phyloP scores from a whole-genome alignment of 2,113 vertebrate species.

The Setophaga kirtlandii region DNA sequence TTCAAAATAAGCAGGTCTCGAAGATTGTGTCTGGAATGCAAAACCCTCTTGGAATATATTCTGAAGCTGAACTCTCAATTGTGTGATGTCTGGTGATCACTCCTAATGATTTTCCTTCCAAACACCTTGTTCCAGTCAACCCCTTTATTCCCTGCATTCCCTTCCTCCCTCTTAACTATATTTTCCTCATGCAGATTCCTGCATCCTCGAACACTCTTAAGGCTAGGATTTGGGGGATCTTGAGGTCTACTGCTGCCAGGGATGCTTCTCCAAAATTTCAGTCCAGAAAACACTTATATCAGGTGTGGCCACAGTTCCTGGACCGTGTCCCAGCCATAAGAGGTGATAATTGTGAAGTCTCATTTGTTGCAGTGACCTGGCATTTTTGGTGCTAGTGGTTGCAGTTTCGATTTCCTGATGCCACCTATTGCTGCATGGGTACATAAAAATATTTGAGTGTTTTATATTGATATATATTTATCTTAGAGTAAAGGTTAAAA shows the following conservation, averaged over 20 bases:
- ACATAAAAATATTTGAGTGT: too few relatives aligned
- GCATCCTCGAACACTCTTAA: not conserved
- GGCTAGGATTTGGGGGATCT: not conserved
- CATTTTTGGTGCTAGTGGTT: too few relatives aligned
- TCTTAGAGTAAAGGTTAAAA: not conserved
- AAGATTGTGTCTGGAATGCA: not conserved
- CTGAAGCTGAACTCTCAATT: not conserved
- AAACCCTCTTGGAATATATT: not conserved
- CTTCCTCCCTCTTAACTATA: not conserved
- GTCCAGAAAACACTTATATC: not conserved
- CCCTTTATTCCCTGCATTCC: rapidly evolving
- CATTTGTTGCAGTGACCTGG: too few relatives aligned
- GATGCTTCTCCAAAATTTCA: not conserved
- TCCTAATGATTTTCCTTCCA: not conserved
- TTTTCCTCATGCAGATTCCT: not conserved
- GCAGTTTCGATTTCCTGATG: too few relatives aligned
- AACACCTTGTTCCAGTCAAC: not conserved
- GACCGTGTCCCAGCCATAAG: too few relatives aligned
- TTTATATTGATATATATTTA: too few relatives aligned
- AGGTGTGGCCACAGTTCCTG: too few relatives aligned
- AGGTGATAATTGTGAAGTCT: too few relatives aligned
- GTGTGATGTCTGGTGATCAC: not conserved
- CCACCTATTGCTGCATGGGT: too few relatives aligned
- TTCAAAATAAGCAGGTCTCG: not conserved
- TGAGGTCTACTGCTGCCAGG: not conserved